Evolutionary conservation across 37 sponge, comb jelly and placozoan species (phyloP), one percentile per base, ranked within the genome.

Genomic region (Bolinopsis microptera): DNA sequence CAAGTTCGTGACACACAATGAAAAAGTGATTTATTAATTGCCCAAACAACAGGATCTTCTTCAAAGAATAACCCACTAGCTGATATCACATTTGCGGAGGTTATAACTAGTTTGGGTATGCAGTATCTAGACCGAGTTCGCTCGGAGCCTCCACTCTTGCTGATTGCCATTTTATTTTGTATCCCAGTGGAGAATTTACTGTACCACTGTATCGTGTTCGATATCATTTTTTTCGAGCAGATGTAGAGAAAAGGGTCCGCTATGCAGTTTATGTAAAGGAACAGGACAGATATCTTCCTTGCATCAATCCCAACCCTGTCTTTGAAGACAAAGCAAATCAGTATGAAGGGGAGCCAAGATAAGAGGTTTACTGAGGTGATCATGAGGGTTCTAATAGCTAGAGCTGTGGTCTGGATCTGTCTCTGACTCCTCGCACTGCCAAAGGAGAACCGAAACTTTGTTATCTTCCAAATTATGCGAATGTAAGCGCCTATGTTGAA

Each of bases 231-330:
- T 48, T 48, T 48, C 1, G 80, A 77, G 36, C 21, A 77, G 34
- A 32, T 34, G 37, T 77, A 77, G 80, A 77, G 80, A 35, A 77
- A 32, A 18, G 80, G 80, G 32, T 77, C 80, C 28, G 80, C 32
- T 27, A 77, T 77, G 36, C 80, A 77, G 80, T 77, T 77, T 1
- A 32, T 77, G 36, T 77, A 77, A 36, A 77, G 80, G 36, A 77
- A 32, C 2, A 35, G 0, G 21, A 35, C 37, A 9, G 80, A 31
- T 21, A 77, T 9, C 80, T 32, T 77, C 80, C 33, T 77, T 3
- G 28, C 35, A 28, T 34, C 21, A 0, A 32, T 32, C 0, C 21
- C 35, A 32, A 32, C 16, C 18, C 36, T 35, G 80, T 77, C 80
- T 32, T 77, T 77, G 18, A 35, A 16, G 2, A 32, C 80, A 1